Evolutionary conservation across 2,113 vertebrate species (phyloP), one percentile per base, ranked within the genome.

Genomic region (Varanus komodoensis): DNA sequence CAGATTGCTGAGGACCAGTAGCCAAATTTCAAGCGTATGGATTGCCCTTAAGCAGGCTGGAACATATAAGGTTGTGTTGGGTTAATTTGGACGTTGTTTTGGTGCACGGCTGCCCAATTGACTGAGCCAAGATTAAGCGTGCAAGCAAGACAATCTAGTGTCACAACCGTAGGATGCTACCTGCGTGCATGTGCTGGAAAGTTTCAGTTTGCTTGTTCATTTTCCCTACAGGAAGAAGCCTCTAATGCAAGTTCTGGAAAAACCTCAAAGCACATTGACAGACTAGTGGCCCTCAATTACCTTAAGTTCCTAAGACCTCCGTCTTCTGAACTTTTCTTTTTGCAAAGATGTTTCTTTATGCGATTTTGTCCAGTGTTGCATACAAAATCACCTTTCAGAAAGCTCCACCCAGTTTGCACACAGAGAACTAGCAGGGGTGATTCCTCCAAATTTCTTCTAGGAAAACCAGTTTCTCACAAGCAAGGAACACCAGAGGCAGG

Each of bases 261-360:
- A 2, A 68, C 87, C 17, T 29, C 32, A 87, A 48, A 0, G 0
- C 1, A 21, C 7, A 54, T 0, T 74, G 67, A 75, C 1, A 87
- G 68, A 75, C 29, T 1, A 25, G 1, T 82, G 6, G n/a, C 1
- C 12, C 34, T 29, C 68, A 87, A 94, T 93, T 82, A 1, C 0
- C 44, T 0, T 1, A 85, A 61, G 11, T 61, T 15, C 57, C 11
- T 61, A 61, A 61, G 57, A 15, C 57, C 1, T 61, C 11, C 1
- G 57, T 61, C 57, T 61, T 61, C 57, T 61, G 57, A 15, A 61
- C 57, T 61, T 61, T 17, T 61, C 12, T 61, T 61, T 61, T 15
- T 61, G 57, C 57, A 61, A 44, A 44, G 1, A 44, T 44, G 38
- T 44, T 44, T 44, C 38, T 44, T 44, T 44, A 44, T 44, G 38